Conservation (phyloP, 2,113 vertebrate genomes). For the Neotragus moschatus region DNA sequence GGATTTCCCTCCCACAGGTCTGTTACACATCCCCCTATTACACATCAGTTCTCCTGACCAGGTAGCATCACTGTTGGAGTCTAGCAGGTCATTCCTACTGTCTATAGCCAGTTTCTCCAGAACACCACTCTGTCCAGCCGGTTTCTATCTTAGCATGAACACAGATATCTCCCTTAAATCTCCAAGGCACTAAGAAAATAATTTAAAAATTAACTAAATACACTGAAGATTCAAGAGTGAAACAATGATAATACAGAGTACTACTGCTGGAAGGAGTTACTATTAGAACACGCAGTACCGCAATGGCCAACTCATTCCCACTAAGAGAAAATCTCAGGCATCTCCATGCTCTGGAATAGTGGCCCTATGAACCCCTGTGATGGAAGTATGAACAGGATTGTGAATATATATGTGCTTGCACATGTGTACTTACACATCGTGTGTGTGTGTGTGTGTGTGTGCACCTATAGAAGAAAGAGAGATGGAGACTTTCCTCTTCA, state of each 20-base stretch:
- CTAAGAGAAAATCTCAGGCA: neutral
- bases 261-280: neutral
- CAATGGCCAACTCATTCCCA: neutral
- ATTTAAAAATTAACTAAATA: neutral
- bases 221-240: neutral
- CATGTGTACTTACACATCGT: neutral
- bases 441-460: neutral
- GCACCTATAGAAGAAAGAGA: neutral
- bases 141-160: neutral
- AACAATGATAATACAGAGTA: neutral
- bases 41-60: neutral
- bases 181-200: neutral
- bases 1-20: neutral
- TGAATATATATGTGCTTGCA: neutral
- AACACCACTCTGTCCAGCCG: neutral
- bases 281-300: neutral
- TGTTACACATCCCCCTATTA: neutral
- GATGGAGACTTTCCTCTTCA: neutral
- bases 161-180: neutral
- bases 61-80: neutral
- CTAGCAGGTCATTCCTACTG: neutral
- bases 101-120: neutral
- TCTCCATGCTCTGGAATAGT: neutral
- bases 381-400: neutral
- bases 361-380: neutral